A percentile compares a stretch with the other conserved stretches of the same genome.
These are phyloP conservation scores for Apotomis capreana DNA, from an alignment of 2,888 invertebrate species.

Conservation along the genomic window DNA sequence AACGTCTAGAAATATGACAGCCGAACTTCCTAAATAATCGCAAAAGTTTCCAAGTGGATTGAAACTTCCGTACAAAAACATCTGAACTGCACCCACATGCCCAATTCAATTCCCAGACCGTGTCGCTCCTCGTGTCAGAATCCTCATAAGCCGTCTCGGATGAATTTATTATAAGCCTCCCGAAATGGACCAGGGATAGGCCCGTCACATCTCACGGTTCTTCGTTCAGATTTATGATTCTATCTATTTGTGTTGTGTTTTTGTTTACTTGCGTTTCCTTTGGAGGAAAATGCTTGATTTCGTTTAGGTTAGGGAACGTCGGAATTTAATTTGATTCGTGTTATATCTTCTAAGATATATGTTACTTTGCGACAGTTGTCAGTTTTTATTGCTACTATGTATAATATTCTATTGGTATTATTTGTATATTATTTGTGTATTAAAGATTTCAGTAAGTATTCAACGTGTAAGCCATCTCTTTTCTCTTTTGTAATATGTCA, in stretches of 20 bases:
- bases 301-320: background rate
- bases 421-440: too few species aligned
- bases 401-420: too few species aligned
- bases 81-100: background rate
- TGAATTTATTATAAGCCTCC: slow-evolving; percentile 67
- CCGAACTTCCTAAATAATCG: background rate
- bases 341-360: background rate
- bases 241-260: slow-evolving; percentile 2
- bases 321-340: background rate
- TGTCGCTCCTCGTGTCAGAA: slow-evolving; percentile 27
- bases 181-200: slow-evolving; percentile 51
- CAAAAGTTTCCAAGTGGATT: background rate
- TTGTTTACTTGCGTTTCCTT: background rate
- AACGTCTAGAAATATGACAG: background rate
- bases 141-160: slow-evolving; percentile 56
- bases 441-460: too few species aligned
- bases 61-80: background rate
- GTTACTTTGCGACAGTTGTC: background rate
- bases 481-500: background rate
- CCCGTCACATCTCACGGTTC: slow-evolving; percentile 1
- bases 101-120: slow-evolving; percentile 14
- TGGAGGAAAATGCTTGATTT: background rate
- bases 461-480: too few species aligned
- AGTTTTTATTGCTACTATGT: too few species aligned
- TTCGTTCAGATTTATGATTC: background rate